Percentiles rank a stretch among this genome's conserved stretches.
Evolutionary conservation across 2,888 invertebrate species (phyloP).

Genomic region (Liposcelis brunnea): DNA sequence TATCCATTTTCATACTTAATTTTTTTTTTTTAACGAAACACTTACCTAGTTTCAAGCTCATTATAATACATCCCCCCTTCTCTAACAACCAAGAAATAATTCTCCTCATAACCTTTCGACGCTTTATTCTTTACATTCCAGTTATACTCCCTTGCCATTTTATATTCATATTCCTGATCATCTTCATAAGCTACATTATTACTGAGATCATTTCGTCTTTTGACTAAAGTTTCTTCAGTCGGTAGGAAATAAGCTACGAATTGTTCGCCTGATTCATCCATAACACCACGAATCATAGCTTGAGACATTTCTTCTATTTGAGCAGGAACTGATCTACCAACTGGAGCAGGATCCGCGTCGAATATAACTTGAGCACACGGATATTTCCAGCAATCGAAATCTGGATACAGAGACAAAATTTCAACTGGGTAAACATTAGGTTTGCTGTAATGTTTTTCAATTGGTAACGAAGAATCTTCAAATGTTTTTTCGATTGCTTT

Average conservation of each 20-base stretch:
- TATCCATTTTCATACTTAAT: background rate
- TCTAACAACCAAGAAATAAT: constrained; percentile 86
- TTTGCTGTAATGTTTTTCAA: constrained; percentile 91
- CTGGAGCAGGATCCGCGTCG: constrained; percentile 92
- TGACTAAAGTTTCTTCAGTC: constrained; percentile 76
- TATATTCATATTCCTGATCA: constrained; percentile 87
- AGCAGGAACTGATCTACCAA: constrained; percentile 67
- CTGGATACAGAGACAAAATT: constrained; percentile 76
- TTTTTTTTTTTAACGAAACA: background rate
- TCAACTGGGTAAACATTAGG: constrained; percentile 86
- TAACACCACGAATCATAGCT: constrained; percentile 98
- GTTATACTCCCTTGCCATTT: constrained; percentile 94
- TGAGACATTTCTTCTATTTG: constrained; percentile 97
- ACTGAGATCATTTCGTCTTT: constrained; percentile 65
- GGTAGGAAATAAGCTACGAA: constrained; percentile 98
- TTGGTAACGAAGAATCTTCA: constrained; percentile 66
- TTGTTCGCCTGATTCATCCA: constrained; percentile 97
- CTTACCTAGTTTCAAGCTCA: constrained; percentile 67
- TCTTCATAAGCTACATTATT: constrained; percentile 66
- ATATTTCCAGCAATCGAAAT: constrained; percentile 95
- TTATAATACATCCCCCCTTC: constrained; percentile 86
- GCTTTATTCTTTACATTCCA: constrained; percentile 99
- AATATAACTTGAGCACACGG: constrained; percentile 97
- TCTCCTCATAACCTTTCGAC: constrained; percentile 89
- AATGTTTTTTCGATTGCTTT: constrained; percentile 94